Base-by-base conservation (phyloP, 2,113 vertebrate genomes). In the Ifrita kowaldi region DNA sequence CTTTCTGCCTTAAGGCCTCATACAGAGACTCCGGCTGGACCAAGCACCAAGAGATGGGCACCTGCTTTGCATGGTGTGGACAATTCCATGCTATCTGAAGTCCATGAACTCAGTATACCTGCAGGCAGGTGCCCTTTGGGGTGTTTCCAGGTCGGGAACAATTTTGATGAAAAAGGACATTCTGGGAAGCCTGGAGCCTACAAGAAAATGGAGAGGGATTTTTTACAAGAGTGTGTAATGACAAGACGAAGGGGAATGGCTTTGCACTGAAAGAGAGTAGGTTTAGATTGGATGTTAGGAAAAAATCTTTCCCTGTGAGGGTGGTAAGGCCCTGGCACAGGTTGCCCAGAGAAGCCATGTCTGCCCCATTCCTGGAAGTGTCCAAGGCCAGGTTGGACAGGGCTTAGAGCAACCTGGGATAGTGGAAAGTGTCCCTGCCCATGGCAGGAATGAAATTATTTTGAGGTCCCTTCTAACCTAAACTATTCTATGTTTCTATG, bases 351-450 rank as follows among this genome's bases (percentile, higher is more conserved):
- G 60, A 46, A 67, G 33, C 19, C 74, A 23, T 44, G 87, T 52
- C 6, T 89, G 33, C 23, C 3, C 5, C 37, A 30, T 37, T 33
- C 37, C 53, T 67, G 46, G 39, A 20, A 52, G 2, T 46, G 13
- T 46, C 4, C 37, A 39, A 44, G 18, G 4, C 8, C 37, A 74
- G 19, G 3, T 3, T 81, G 52, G 37, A 46, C 0, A 0, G 19
- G 16, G 18, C 8, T 89, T 59, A 37, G 19, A 81, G 37, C 18
- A 81, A 0, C 27, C 19, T 67, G 37, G 27, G 6, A 0, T 16
- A 30, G 27, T n/a, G 60, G 41, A 59, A 81, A 13, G 1, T 30
- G 27, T n/a, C 16, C 16, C 19, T 46, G 39, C 3, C 7, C 19
- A 30, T 39, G 33, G 8, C 28, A 39, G 4, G 21, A 55, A 49